A percentile compares a stretch with the other conserved stretches of the same genome.
These are phyloP conservation scores for Anagyrus pseudococci DNA, from an alignment of 2,888 invertebrate species.

Conservation along the genomic window DNA sequence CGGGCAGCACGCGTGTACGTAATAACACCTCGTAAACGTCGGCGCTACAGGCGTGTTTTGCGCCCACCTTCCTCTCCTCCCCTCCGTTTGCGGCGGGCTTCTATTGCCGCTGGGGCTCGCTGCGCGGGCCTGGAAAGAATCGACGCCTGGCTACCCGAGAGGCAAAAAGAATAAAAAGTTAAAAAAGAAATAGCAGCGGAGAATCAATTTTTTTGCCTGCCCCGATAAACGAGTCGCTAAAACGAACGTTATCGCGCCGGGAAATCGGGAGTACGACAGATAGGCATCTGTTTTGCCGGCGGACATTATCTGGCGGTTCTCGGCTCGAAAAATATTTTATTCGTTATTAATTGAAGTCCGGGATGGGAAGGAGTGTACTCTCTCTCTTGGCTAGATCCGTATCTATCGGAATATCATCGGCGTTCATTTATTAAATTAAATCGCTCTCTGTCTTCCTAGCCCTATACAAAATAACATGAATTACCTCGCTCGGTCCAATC, in stretches of 20 bases:
- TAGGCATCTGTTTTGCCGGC: not conserved
- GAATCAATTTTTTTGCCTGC: conserved; percentile 10
- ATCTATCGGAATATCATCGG: too few species aligned
- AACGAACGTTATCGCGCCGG: too few species aligned
- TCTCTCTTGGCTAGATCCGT: too few species aligned
- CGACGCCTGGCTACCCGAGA: too few species aligned
- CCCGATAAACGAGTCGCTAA: not conserved
- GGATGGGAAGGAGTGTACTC: too few species aligned
- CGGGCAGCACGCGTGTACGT: conserved; percentile 23
- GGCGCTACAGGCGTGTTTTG: conserved; percentile 23
- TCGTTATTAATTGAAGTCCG: conserved; percentile 17
- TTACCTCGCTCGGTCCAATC: too few species aligned
- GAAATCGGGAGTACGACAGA: not conserved
- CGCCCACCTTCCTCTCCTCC: not conserved
- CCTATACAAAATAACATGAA: too few species aligned
- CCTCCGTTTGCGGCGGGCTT: conserved; percentile 4
- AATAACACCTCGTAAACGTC: conserved; percentile 39
- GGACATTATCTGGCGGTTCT: conserved; percentile 6
- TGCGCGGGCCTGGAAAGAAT: conserved; percentile 11
- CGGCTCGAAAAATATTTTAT: conserved; percentile 3
- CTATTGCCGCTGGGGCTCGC: too few species aligned
- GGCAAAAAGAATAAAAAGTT: too few species aligned
- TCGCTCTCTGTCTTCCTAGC: too few species aligned
- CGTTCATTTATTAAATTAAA: too few species aligned
- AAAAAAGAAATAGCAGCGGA: not conserved